phyloP scores from a whole-genome alignment of 2,888 invertebrate genomes.

The Serrognathus titanus region DNA sequence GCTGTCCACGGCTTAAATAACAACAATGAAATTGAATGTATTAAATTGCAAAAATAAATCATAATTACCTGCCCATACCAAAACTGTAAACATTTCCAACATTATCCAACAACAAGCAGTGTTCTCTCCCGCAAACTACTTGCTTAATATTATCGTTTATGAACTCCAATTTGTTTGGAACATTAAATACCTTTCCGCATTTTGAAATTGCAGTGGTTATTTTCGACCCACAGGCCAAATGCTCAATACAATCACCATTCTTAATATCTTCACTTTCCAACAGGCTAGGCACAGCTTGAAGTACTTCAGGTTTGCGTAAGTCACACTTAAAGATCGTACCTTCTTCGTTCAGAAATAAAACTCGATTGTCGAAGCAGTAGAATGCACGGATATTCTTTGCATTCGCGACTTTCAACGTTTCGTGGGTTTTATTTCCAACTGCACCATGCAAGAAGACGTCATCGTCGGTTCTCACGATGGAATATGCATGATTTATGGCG shows the following conservation, averaged over 20 bases:
- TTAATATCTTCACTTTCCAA: conserved; percentile 27
- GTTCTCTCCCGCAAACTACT: conserved; percentile 77
- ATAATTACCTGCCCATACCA: conserved; percentile 75
- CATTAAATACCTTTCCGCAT: conserved; percentile 57
- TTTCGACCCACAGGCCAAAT: conserved; percentile 50
- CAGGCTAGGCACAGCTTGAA: conserved; percentile 20
- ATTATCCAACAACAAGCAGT: conserved; percentile 67
- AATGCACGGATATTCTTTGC: conserved; percentile 17
- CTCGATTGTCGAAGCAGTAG: conserved; percentile 33
- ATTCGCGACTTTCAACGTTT: conserved; percentile 15
- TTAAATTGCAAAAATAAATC: not conserved
- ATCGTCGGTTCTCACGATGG: conserved; percentile 21
- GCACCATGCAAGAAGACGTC: conserved; percentile 17
- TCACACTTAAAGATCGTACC: conserved; percentile 35
- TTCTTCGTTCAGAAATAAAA: conserved; percentile 32
- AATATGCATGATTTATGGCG: conserved; percentile 33
- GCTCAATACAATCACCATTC: conserved; percentile 38
- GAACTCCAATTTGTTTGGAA: conserved; percentile 60
- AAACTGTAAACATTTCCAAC: conserved; percentile 74
- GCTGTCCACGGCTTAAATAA: conserved; percentile 73
- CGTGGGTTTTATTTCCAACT: conserved; percentile 10
- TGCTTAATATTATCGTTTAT: conserved; percentile 58
- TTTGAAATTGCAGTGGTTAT: conserved; percentile 50
- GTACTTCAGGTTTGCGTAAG: conserved; percentile 21
- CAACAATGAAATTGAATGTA: not conserved